Evolutionary conservation across 2,113 vertebrate species (phyloP).

Genomic region (Picathartes gymnocephalus): DNA sequence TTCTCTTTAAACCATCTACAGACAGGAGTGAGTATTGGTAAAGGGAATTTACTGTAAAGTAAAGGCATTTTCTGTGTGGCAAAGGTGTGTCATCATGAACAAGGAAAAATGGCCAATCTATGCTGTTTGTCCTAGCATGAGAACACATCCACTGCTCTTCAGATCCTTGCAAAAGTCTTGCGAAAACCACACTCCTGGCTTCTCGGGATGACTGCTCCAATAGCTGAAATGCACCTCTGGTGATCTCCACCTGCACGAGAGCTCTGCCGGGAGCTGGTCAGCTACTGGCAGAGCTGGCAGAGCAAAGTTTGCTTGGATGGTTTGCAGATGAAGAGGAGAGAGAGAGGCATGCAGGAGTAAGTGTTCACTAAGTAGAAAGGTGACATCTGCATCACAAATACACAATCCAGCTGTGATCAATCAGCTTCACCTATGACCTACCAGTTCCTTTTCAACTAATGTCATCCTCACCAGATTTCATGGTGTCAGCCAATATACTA

Average conservation of each 20-base stretch:
- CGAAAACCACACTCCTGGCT: neutral
- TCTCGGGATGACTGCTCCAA: neutral
- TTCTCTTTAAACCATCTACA: neutral
- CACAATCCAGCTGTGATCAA: neutral
- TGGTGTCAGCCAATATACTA: neutral
- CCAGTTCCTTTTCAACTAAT: neutral
- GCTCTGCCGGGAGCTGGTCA: neutral
- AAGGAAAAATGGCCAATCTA: neutral
- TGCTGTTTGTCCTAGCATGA: neutral
- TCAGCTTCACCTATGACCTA: neutral
- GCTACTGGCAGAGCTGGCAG: neutral
- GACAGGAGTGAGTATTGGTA: neutral
- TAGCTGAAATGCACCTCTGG: neutral
- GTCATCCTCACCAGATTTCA: neutral
- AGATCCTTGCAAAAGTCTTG: neutral
- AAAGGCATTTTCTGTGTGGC: neutral
- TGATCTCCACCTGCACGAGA: neutral
- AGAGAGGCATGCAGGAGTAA: neutral
- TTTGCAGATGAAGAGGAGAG: neutral
- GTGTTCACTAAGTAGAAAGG: neutral
- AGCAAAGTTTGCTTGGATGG: neutral
- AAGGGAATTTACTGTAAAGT: neutral
- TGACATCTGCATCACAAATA: neutral
- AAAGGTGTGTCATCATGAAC: rapidly evolving
- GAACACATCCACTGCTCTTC: neutral